Percentiles rank a stretch among this genome's conserved stretches.
phyloP scores from a whole-genome alignment of 2,888 invertebrate species.

The Hyposoter dolosus region DNA sequence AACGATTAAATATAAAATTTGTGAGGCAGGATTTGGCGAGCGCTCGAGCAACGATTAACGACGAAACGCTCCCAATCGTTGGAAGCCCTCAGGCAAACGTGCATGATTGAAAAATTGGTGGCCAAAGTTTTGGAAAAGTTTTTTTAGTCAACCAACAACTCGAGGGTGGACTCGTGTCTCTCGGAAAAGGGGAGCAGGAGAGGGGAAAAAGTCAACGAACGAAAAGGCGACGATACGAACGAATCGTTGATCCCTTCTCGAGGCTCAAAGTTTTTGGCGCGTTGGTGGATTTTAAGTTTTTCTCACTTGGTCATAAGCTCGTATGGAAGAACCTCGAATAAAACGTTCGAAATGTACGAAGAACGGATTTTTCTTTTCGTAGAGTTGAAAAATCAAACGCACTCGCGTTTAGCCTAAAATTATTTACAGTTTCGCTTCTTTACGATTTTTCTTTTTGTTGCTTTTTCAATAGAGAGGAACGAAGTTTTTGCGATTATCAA shows the following conservation, averaged over 20 bases:
- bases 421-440: constrained; percentile 21
- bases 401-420: not conserved
- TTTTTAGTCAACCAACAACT: not conserved
- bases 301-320: constrained; percentile 56
- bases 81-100: not conserved
- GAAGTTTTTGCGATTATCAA: constrained; percentile 8
- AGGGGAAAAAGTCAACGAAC: constrained; percentile 30
- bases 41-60: constrained; percentile 21
- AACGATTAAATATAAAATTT: not conserved
- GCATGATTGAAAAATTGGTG: not conserved
- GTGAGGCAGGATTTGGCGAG: not conserved
- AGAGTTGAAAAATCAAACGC: constrained; percentile 10
- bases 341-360: constrained; percentile 50
- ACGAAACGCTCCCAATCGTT: not conserved
- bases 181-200: not conserved
- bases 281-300: constrained; percentile 18
- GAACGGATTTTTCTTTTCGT: constrained; percentile 4
- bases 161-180: not conserved
- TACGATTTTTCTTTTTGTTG: not conserved
- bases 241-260: constrained; percentile 50
- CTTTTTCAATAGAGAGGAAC: constrained; percentile 26
- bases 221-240: constrained; percentile 27
- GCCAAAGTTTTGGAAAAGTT: not conserved
- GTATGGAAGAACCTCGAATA: constrained; percentile 62
- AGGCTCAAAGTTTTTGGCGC: not conserved